These are phyloP conservation scores for Drosophila sproati DNA, from an alignment of 1,140 invertebrate species.

Conservation along the genomic window DNA sequence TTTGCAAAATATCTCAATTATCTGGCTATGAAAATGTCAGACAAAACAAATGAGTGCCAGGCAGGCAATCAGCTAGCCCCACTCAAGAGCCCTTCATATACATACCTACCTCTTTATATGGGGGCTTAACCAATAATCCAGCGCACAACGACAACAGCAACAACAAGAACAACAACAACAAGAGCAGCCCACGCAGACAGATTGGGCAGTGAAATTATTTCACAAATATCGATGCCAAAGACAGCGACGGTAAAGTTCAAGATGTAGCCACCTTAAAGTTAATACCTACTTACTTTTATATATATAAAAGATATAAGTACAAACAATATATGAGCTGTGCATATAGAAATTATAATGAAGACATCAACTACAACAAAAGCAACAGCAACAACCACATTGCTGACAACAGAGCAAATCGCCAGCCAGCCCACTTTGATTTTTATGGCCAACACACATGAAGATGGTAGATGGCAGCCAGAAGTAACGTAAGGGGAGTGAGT, in stretches of 20 bases:
- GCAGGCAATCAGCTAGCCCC: conserved; percentile 34
- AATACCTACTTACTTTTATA: conserved; percentile 25
- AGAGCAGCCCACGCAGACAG: conserved; percentile 57
- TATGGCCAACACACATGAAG: conserved; percentile 66
- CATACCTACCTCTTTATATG: neutral
- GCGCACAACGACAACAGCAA: neutral
- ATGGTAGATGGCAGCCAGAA: conserved; percentile 26
- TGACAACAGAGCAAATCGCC: conserved; percentile 72
- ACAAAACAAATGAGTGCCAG: conserved; percentile 54
- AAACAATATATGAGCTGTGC: conserved; percentile 47
- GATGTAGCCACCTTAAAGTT: conserved; percentile 23
- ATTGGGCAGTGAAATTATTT: conserved; percentile 67
- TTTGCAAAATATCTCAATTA: conserved; percentile 53
- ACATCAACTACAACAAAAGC: conserved; percentile 67
- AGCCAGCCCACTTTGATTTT: conserved; percentile 81
- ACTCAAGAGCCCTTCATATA: conserved; percentile 47
- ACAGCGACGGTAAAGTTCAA: conserved; percentile 7
- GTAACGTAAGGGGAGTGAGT: neutral
- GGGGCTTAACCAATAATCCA: conserved; percentile 74
- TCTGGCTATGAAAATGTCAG: conserved; percentile 35
- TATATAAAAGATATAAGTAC: conserved; percentile 14
- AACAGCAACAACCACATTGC: conserved; percentile 41
- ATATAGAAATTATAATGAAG: conserved; percentile 81
- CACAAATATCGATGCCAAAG: conserved; percentile 37
- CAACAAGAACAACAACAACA: conserved; percentile 3